Conservation (phyloP, 2,888 invertebrate species). For the Germaria angustata region DNA sequence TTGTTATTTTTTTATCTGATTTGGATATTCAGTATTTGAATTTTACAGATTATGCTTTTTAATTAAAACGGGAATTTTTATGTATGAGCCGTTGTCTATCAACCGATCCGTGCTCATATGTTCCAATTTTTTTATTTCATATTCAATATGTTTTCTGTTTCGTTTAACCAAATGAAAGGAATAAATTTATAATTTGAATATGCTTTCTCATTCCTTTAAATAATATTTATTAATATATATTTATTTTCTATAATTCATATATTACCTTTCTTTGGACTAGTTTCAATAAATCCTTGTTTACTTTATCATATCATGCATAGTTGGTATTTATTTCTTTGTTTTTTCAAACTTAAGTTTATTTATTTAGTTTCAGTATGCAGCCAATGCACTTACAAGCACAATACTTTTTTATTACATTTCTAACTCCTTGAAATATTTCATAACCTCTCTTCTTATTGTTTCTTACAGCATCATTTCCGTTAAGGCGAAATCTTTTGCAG, state of each 20-base stretch:
- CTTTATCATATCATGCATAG: slow-evolving; percentile 18
- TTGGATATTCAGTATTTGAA: too few relatives aligned
- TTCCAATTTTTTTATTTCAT: too few relatives aligned
- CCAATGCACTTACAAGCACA: neutral
- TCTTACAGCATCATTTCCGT: slow-evolving; percentile 94
- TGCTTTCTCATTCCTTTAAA: too few relatives aligned
- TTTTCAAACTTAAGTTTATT: neutral
- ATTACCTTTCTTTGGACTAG: neutral
- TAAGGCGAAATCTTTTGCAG: slow-evolving; percentile 98
- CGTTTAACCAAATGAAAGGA: too few relatives aligned
- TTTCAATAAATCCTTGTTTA: slow-evolving; percentile 31
- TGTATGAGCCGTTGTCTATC: too few relatives aligned
- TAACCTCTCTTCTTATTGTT: slow-evolving; percentile 39
- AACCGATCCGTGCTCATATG: too few relatives aligned
- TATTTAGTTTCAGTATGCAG: neutral
- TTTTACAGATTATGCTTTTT: too few relatives aligned
- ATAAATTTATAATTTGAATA: too few relatives aligned
- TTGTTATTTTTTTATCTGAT: too few relatives aligned
- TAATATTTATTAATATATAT: neutral
- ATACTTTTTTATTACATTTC: slow-evolving; percentile 32
- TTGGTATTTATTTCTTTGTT: slow-evolving; percentile 26
- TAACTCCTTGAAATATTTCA: slow-evolving; percentile 43
- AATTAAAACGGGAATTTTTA: too few relatives aligned
- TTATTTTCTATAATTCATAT: neutral
- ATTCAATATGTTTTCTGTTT: too few relatives aligned